Percentiles rank a stretch among this genome's conserved stretches.
phyloP scores from a whole-genome alignment of 2,888 invertebrate species.

The Nephrotoma appendiculata region DNA sequence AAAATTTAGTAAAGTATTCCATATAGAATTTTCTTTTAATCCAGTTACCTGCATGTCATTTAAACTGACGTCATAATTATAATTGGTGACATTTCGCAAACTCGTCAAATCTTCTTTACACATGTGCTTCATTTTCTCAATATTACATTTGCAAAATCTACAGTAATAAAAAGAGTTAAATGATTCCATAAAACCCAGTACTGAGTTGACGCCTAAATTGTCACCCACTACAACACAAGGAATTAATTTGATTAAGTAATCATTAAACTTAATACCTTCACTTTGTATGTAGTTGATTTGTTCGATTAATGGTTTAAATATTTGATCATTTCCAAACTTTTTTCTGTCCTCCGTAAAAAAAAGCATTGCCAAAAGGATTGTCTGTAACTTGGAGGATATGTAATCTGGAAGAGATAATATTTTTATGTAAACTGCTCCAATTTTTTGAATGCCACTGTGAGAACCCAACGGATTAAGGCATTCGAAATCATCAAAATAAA shows the following conservation, averaged over 20 bases:
- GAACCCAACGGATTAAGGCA: not conserved
- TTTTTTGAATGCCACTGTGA: not conserved
- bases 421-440: not conserved
- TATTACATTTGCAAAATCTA: not conserved
- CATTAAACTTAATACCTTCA: not conserved
- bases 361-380: constrained; percentile 1
- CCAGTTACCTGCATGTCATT: not conserved
- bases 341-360: not conserved
- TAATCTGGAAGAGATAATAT: not conserved
- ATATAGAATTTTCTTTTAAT: constrained; percentile 7
- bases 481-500: too few relatives aligned
- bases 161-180: not conserved
- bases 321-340: not conserved
- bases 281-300: not conserved
- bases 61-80: not conserved
- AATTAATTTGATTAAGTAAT: not conserved
- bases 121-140: not conserved
- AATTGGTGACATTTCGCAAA: not conserved
- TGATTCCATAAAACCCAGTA: not conserved
- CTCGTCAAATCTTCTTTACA: not conserved
- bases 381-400: not conserved
- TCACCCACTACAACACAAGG: not conserved
- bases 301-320: not conserved
- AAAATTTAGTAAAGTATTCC: constrained; percentile 6
- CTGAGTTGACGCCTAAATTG: not conserved